phyloP scores from a whole-genome alignment of 2,113 vertebrate species.

The Hemiprocne comata region DNA sequence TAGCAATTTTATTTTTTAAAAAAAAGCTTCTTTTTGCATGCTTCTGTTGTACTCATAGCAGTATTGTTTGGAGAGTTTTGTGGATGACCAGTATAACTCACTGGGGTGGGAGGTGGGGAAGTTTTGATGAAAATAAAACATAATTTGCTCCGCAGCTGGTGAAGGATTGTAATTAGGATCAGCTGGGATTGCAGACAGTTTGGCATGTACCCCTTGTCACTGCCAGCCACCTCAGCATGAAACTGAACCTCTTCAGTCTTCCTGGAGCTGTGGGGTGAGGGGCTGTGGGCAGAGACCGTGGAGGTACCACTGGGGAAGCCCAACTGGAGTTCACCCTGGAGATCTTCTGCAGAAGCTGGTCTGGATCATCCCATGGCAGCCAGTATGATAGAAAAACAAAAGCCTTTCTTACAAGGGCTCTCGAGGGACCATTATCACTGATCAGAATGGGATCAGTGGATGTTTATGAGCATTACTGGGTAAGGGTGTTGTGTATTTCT shows the following conservation, averaged over 20 bases:
- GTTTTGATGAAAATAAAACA: neutral
- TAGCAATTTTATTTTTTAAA: neutral
- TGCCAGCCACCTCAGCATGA: neutral
- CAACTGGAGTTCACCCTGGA: neutral
- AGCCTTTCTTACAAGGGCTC: neutral
- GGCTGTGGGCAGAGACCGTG: neutral
- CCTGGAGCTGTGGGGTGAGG: neutral
- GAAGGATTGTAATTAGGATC: neutral
- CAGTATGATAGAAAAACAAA: neutral
- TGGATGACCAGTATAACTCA: too few relatives aligned
- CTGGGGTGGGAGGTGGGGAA: neutral
- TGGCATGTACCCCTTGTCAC: neutral
- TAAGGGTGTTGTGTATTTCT: neutral
- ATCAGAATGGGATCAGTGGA: neutral
- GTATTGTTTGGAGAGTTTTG: neutral
- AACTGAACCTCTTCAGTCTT: neutral
- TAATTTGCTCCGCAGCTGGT: neutral
- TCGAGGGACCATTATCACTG: neutral
- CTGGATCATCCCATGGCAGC: too few relatives aligned
- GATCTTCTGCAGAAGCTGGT: neutral
- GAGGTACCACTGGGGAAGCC: neutral
- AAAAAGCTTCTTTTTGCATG: neutral
- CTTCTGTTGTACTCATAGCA: too few relatives aligned
- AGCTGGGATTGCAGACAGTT: neutral
- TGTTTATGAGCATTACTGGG: neutral